Evolutionary conservation across 2,888 invertebrate species (phyloP), one percentile per base, ranked within the genome.

Genomic region (Cephus pygmeus): DNA sequence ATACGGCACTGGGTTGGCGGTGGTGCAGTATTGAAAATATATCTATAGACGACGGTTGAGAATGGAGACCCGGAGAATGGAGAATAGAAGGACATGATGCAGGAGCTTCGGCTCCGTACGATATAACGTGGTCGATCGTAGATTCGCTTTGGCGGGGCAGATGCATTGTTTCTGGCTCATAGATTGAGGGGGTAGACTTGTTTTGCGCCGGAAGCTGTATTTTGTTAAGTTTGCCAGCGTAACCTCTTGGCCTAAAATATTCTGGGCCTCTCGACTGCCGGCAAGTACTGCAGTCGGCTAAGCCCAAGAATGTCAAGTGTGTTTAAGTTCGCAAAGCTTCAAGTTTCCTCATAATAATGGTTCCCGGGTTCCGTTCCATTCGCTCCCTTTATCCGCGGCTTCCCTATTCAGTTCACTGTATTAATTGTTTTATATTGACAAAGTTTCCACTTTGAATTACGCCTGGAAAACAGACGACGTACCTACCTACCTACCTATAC

Each of bases 371-470:
- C 69, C 69, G 69, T 75, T 79, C 76, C 35, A 77, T 31, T 31
- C 30, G n/a, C 33, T 69, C 77, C 69, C 75, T 69, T 77, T 78
- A 76, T 75, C 33, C 77, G 73, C 77, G 68, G 68, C 81, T 76
- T 76, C 40, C 77, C 69, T 75, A 76, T 80, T 81, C 76, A 73
- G 69, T 77, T 79, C 77, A 80, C 78, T 79, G 78, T 81, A 82
- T 83, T 83, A 85, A 84, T 83, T 85, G 83, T 81, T 80, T 84
- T 82, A 85, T 82, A 84, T 83, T 84, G 80, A 82, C 81, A 82
- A 85, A 85, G 82, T 85, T 85, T 83, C 83, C 78, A 79, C 80
- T 77, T 79, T 76, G 77, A 81, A 82, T 82, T 82, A 79, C 73
- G 76, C 71, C 56, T 56, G 56, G 9, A 2, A 9, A 23, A 23